Base-by-base conservation (phyloP, 2,113 vertebrate genomes). In the Pimephales promelas region DNA sequence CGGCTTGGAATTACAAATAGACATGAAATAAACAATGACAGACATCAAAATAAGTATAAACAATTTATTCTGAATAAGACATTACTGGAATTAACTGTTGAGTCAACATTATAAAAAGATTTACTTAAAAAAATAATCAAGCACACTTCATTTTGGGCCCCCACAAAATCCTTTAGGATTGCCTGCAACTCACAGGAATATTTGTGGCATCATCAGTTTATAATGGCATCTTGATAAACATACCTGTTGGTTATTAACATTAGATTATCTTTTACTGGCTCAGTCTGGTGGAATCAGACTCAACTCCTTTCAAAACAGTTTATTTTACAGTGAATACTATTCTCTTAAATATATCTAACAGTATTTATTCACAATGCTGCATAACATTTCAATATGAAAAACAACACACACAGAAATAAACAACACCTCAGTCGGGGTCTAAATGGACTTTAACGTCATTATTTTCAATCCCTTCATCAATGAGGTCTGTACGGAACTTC, bases 301-400 rank as follows among this genome's bases (percentile, higher is more conserved):
- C 28, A 28, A 76, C 28, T 57, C 31, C 28, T 11, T 56, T 57
- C 20, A 34, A n/a, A 57, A 10, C 4, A 31, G 1, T 57, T 57
- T 40, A 2, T n/a, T n/a, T 57, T 54, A 75, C 49, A 75, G 7
- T 28, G 24, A n/a, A 36, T 20, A 22, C 11, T 45, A 28, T n/a
- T 18, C 7, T 10, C n/a, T 62, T 47, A 0, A 62, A 47, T 66
- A 79, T 47, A 45, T 68, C 70, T 70, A 70, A 81, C 54, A 47
- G 64, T 40, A 70, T 81, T 31, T 18, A 24, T 11, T 52, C 26
- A 68, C 7, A 54, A 54, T 40, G 45, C 26, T 70, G 18, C 45
- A 40, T 52, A 54, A 54, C 8, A 54, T 70, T 81, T 70, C 78
- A 66, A 79, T 66, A 79, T 79, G 43, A 54, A 54, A 54, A 54